Evolutionary conservation across 2,113 vertebrate species (phyloP).

Genomic region (Phaethon lepturus): DNA sequence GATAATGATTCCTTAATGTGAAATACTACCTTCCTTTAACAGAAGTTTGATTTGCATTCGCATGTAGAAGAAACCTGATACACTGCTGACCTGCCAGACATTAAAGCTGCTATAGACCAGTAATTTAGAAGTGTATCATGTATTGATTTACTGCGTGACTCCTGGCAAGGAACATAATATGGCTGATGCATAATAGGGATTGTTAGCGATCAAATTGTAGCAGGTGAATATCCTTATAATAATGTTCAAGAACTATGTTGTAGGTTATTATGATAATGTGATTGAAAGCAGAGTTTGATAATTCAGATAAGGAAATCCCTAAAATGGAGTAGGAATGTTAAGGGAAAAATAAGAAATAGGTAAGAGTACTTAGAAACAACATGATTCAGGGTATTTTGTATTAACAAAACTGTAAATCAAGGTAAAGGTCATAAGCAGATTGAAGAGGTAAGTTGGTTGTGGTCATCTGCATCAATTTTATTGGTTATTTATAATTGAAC

Average conservation of each 20-base stretch:
- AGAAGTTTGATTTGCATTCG: background rate
- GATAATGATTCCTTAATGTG: background rate
- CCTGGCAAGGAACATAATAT: background rate
- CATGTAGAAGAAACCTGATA: background rate
- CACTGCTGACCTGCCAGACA: background rate
- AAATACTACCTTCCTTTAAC: constrained; percentile 2
- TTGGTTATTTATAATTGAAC: background rate
- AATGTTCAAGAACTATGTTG: background rate
- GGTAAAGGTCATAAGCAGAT: background rate
- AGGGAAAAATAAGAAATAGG: background rate
- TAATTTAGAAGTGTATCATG: background rate
- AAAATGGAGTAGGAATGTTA: background rate
- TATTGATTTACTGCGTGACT: background rate
- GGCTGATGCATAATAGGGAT: background rate
- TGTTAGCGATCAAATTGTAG: background rate
- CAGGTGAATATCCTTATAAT: background rate
- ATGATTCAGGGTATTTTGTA: background rate
- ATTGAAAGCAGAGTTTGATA: background rate
- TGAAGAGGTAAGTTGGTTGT: background rate
- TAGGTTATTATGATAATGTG: background rate
- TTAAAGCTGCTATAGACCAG: background rate
- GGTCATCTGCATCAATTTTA: background rate
- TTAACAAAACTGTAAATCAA: background rate
- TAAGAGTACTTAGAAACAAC: background rate
- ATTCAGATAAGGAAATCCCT: background rate